Evolutionary conservation across 2,888 invertebrate species (phyloP).

Genomic region (Drosophila siamana): DNA sequence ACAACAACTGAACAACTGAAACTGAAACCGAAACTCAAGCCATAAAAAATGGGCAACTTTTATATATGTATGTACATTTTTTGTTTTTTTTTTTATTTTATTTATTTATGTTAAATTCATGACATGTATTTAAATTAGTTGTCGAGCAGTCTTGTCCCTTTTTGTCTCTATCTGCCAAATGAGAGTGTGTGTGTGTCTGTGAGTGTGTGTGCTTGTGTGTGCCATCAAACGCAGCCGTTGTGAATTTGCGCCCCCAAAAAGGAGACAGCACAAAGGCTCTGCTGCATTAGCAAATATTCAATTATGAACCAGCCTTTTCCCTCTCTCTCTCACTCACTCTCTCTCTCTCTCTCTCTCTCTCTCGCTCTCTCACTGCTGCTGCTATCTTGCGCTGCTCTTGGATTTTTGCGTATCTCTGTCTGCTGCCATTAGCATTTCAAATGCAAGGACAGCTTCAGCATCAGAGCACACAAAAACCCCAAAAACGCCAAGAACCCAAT

Average conservation of each 20-base stretch:
- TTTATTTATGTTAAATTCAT: slow-evolving; percentile 76
- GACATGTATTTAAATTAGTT: slow-evolving; percentile 77
- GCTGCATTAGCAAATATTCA: slow-evolving; percentile 71
- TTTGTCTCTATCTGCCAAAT: slow-evolving; percentile 19
- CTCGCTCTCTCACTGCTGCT: too few relatives aligned
- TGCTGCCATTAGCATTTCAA: slow-evolving; percentile 72
- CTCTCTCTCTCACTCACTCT: background rate
- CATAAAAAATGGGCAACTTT: slow-evolving; percentile 59
- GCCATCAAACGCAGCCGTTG: slow-evolving; percentile 53
- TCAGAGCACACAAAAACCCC: slow-evolving; percentile 18
- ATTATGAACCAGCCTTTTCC: slow-evolving; percentile 56
- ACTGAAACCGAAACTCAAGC: slow-evolving; percentile 26
- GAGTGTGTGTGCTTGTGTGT: slow-evolving; percentile 15
- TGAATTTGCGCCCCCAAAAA: slow-evolving; percentile 40
- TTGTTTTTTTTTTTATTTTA: slow-evolving; percentile 35
- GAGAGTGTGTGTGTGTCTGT: slow-evolving; percentile 4
- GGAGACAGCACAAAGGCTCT: slow-evolving; percentile 47
- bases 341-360: slow-evolving; percentile 2
- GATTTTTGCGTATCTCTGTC: slow-evolving; percentile 15
- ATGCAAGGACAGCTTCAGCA: slow-evolving; percentile 44
- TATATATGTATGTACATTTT: too few relatives aligned
- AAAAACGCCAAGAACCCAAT: slow-evolving; percentile 7
- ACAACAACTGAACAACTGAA: slow-evolving; percentile 13
- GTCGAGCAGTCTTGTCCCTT: slow-evolving; percentile 66
- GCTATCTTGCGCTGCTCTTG: background rate